Evolutionary conservation across 2,888 invertebrate species (phyloP).

Genomic region (Philhelius pedissequus): DNA sequence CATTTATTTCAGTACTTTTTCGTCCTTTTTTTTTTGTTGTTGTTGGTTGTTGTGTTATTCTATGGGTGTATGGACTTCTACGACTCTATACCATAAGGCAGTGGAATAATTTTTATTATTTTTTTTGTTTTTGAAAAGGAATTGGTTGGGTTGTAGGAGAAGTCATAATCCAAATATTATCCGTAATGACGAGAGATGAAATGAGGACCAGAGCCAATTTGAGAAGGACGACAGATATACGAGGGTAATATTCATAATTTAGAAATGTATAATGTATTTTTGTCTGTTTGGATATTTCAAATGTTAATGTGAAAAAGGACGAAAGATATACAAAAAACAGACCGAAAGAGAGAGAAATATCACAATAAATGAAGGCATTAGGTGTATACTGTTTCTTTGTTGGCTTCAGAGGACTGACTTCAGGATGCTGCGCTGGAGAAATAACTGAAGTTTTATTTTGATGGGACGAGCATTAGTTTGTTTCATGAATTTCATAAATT

Average conservation of each 20-base stretch:
- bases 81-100: conserved; percentile 18
- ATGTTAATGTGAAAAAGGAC: conserved; percentile 38
- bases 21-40: conserved; percentile 1
- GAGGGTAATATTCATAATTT: conserved; percentile 65
- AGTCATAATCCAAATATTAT: conserved; percentile 66
- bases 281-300: conserved; percentile 47
- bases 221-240: conserved; percentile 64
- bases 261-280: conserved; percentile 40
- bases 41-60: not conserved
- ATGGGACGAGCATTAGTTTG: conserved; percentile 41
- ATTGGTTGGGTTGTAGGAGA: not conserved
- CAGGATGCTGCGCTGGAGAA: not conserved
- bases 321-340: conserved; percentile 38
- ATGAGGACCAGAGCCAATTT: conserved; percentile 60
- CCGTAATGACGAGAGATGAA: conserved; percentile 66
- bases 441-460: conserved; percentile 34
- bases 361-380: conserved; percentile 75
- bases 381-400: not conserved
- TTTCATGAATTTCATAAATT: conserved; percentile 68
- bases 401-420: conserved; percentile 1
- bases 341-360: conserved; percentile 68
- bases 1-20: conserved; percentile 35
- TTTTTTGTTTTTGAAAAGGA: not conserved
- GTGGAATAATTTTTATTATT: conserved; percentile 1
- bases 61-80: not conserved